phyloP scores from a whole-genome alignment of 2,113 vertebrate genomes.

The Austrofundulus limnaeus region DNA sequence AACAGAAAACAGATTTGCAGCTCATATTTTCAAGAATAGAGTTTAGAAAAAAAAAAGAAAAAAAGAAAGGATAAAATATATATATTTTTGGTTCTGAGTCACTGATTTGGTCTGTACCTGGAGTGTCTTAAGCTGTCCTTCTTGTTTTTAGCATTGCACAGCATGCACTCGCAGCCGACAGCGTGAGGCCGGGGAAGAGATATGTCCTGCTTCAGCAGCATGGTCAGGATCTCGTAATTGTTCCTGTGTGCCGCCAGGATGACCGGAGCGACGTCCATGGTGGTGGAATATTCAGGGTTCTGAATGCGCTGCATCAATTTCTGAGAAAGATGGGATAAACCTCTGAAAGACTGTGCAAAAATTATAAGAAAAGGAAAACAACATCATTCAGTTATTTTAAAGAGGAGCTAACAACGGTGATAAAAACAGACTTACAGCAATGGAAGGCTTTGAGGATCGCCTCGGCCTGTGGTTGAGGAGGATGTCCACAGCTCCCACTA shows the following conservation, averaged over 20 bases:
- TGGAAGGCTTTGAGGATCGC: slow-evolving; percentile 92
- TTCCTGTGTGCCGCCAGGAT: slow-evolving; percentile 98
- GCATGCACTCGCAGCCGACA: slow-evolving; percentile 95
- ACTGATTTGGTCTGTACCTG: slow-evolving; percentile 75
- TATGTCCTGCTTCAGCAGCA: slow-evolving; percentile 97
- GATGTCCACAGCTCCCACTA: slow-evolving; percentile 98
- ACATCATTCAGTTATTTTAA: background rate
- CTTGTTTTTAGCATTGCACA: slow-evolving; percentile 99
- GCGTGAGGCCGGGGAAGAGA: slow-evolving; percentile 96
- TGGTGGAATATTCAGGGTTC: slow-evolving; percentile 98
- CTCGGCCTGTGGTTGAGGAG: slow-evolving; percentile 95
- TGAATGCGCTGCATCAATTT: slow-evolving; percentile 98
- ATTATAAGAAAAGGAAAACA: background rate
- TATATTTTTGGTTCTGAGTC: background rate
- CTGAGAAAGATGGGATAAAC: slow-evolving; percentile 69
- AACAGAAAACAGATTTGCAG: slow-evolving; percentile 30
- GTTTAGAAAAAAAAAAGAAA: too few relatives aligned
- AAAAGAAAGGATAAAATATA: too few relatives aligned
- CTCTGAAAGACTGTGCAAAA: background rate
- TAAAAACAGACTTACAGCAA: slow-evolving; percentile 85
- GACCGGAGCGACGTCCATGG: slow-evolving; percentile 98
- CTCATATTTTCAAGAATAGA: too few relatives aligned
- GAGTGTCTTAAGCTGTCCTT: slow-evolving; percentile 97
- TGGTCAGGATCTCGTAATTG: slow-evolving; percentile 98
- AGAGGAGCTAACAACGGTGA: background rate